A percentile compares a stretch with the other conserved stretches of the same genome.
These are phyloP conservation scores for Synanthedon vespiformis DNA, from an alignment of 2,888 invertebrate species.

Conservation along the genomic window DNA sequence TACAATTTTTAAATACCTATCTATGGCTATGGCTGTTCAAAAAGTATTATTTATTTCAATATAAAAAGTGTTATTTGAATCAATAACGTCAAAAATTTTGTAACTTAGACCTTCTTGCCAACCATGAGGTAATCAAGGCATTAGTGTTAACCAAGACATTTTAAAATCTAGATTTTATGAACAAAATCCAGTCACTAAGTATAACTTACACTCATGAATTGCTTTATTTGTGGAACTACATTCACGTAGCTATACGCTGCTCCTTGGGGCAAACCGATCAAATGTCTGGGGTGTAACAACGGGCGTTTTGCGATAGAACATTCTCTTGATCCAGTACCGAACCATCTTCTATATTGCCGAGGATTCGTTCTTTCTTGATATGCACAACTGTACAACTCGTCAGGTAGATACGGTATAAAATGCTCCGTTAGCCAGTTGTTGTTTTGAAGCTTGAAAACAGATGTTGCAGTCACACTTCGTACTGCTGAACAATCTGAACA, in stretches of 20 bases:
- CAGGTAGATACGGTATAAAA: conserved; percentile 14
- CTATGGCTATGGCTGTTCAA: no score
- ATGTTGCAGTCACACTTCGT: conserved; percentile 5
- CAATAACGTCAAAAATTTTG: no score
- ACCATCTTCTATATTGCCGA: conserved; percentile 5
- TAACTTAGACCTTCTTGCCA: no score
- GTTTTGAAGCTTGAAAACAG: conserved; percentile 8
- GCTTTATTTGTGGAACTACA: conserved; percentile 28
- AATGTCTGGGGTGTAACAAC: conserved; percentile 28
- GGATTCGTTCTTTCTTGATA: conserved; percentile 11
- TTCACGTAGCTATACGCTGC: conserved; percentile 31
- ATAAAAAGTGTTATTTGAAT: no score
- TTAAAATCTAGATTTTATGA: no score
- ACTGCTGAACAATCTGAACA: neutral
- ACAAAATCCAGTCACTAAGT: no score
- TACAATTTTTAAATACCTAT: no score
- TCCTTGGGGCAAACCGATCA: conserved; percentile 26
- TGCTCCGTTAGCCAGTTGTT: conserved; percentile 15
- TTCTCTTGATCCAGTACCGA: conserved; percentile 7
- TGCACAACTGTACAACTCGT: conserved; percentile 23
- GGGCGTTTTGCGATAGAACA: conserved; percentile 35
- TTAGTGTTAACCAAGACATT: no score
- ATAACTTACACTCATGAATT: neutral
- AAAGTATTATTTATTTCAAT: no score
- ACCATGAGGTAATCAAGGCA: no score